These are phyloP conservation scores for Brachycybe producta DNA, from an alignment of 2,888 invertebrate species.

Conservation along the genomic window DNA sequence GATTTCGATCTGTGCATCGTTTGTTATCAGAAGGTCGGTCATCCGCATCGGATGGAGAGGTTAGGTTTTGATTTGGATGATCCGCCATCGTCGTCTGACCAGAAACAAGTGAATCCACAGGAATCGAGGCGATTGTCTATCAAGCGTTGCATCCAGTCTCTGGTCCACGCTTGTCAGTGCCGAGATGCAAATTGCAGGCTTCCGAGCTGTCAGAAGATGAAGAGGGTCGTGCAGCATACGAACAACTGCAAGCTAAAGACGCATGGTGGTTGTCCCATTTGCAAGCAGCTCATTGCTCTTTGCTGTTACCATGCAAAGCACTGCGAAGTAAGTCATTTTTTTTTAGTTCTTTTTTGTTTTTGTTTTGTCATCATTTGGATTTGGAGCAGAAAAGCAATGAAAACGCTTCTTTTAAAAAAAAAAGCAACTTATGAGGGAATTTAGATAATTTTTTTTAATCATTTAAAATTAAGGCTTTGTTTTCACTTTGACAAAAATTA, in stretches of 20 bases:
- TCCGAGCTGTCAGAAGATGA: conserved; percentile 98
- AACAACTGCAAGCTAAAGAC: conserved; percentile 92
- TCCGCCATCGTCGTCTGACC: conserved; percentile 74
- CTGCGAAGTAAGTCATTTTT: conserved; percentile 45
- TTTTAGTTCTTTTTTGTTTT: conserved; percentile 30
- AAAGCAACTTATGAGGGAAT: no score
- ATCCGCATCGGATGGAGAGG: conserved; percentile 95
- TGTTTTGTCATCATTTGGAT: no score
- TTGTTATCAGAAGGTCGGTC: conserved; percentile 86
- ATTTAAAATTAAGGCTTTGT: no score
- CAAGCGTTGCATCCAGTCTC: conserved; percentile 80
- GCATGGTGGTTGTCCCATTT: conserved; percentile 93
- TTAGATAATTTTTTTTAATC: no score
- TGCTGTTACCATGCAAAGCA: conserved; percentile 99
- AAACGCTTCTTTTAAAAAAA: no score
- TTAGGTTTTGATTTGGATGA: conserved; percentile 89
- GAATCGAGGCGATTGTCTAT: conserved; percentile 80
- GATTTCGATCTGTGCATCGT: conserved; percentile 95
- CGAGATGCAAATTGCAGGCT: conserved; percentile 96
- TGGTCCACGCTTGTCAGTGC: conserved; percentile 95
- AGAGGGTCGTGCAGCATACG: conserved; percentile 94
- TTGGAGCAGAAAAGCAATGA: no score
- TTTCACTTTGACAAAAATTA: no score
- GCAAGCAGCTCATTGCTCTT: conserved; percentile 95
- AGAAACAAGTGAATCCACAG: conserved; percentile 71